phyloP scores from a whole-genome alignment of 2,888 invertebrate species.

The Ectropis crepuscularia region DNA sequence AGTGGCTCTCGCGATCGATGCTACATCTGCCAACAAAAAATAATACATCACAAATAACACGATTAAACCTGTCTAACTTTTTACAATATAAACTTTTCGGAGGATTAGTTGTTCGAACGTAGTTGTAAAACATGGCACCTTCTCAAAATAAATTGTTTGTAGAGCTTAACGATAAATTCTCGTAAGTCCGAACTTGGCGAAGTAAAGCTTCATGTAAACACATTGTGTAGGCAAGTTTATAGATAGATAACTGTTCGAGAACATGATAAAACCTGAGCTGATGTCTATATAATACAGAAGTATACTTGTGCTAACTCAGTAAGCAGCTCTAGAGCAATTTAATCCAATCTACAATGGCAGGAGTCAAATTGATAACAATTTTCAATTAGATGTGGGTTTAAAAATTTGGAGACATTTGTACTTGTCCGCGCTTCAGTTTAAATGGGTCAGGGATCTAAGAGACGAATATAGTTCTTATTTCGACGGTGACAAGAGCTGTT shows the following conservation, averaged over 20 bases:
- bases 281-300: constrained; percentile 1
- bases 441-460: constrained; percentile 67
- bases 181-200: constrained; percentile 28
- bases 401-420: constrained; percentile 43
- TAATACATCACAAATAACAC: constrained; percentile 39
- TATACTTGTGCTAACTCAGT: constrained; percentile 4
- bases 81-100: constrained; percentile 29
- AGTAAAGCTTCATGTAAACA: constrained; percentile 24
- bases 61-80: constrained; percentile 37
- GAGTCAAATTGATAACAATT: constrained; percentile 40
- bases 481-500: constrained; percentile 57
- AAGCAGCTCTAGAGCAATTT: constrained; percentile 29
- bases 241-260: constrained; percentile 1
- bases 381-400: constrained; percentile 42
- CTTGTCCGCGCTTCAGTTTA: constrained; percentile 46
- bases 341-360: constrained; percentile 30
- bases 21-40: constrained; percentile 41
- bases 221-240: constrained; percentile 10
- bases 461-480: constrained; percentile 69
- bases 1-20: constrained; percentile 49
- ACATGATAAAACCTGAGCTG: constrained; percentile 3
- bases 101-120: constrained; percentile 31
- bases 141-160: constrained; percentile 30
- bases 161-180: constrained; percentile 30
- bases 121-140: constrained; percentile 32